These are phyloP conservation scores for Crematogaster levior DNA, from an alignment of 2,888 invertebrate genomes.

Conservation along the genomic window DNA sequence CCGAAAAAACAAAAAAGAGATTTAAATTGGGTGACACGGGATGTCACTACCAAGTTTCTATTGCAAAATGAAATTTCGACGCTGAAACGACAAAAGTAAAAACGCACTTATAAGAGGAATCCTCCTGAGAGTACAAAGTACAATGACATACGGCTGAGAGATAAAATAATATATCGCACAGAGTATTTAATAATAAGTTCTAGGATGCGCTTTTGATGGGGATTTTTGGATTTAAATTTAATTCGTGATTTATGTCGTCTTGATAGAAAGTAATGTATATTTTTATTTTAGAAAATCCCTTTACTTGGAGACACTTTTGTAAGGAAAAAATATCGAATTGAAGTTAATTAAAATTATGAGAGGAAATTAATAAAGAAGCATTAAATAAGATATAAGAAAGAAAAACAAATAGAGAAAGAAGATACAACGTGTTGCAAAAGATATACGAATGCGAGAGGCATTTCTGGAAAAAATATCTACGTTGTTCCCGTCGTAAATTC, in stretches of 20 bases:
- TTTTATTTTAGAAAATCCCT: not conserved
- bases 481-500: constrained; percentile 45
- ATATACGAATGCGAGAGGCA: not conserved
- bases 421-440: not conserved
- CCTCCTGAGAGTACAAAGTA: not conserved
- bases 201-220: not conserved
- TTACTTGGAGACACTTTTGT: not conserved
- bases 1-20: constrained; percentile 26
- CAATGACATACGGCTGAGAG: not conserved
- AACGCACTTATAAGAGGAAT: constrained; percentile 37
- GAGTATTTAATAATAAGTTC: constrained; percentile 4
- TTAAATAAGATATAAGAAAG: not conserved
- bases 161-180: not conserved
- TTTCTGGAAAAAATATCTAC: not conserved
- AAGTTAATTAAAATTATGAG: not conserved
- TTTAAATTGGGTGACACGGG: constrained; percentile 51
- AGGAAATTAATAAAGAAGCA: not conserved
- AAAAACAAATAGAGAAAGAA: not conserved
- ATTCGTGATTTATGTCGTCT: not conserved
- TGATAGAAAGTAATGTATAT: not conserved
- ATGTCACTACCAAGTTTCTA: constrained; percentile 61
- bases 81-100: constrained; percentile 30
- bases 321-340: not conserved
- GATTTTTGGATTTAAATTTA: constrained; percentile 8
- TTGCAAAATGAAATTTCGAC: constrained; percentile 64